Conservation (phyloP, 1,140 invertebrate genomes). For the Trissolcus basalis region DNA sequence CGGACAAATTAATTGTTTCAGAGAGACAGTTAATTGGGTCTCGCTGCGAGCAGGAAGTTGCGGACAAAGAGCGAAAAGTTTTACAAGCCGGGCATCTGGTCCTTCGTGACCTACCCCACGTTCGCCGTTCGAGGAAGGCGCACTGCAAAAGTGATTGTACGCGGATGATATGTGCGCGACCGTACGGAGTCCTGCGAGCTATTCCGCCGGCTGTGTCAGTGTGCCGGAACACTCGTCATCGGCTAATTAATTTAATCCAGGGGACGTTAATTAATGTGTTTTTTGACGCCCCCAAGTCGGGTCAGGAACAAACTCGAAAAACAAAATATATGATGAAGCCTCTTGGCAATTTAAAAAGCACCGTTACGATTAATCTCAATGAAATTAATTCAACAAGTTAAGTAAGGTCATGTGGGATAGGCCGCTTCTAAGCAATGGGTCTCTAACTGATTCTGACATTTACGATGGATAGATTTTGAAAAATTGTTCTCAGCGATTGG, state of each 20-base stretch:
- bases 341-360: neutral
- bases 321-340: conserved; percentile 3
- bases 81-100: conserved; percentile 40
- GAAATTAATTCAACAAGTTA: conserved; percentile 29
- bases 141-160: conserved; percentile 57
- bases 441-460: conserved; percentile 13
- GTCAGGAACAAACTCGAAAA: conserved; percentile 3
- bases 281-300: conserved; percentile 9
- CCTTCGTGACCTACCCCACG: conserved; percentile 60
- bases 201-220: too few relatives aligned
- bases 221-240: neutral
- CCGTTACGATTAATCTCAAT: conserved; percentile 40
- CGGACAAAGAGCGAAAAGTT: conserved; percentile 9
- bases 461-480: neutral
- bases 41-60: too few relatives aligned
- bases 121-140: conserved; percentile 40
- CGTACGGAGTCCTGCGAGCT: too few relatives aligned
- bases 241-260: neutral
- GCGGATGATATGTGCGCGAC: conserved; percentile 10
- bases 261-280: conserved; percentile 9
- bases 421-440: neutral
- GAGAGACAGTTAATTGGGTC: too few relatives aligned
- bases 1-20: too few relatives aligned
- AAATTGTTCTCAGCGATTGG: too few relatives aligned
- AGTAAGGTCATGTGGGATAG: conserved; percentile 16